Evolutionary conservation across 2,888 invertebrate species (phyloP).

Genomic region (Drosophila basisetae): DNA sequence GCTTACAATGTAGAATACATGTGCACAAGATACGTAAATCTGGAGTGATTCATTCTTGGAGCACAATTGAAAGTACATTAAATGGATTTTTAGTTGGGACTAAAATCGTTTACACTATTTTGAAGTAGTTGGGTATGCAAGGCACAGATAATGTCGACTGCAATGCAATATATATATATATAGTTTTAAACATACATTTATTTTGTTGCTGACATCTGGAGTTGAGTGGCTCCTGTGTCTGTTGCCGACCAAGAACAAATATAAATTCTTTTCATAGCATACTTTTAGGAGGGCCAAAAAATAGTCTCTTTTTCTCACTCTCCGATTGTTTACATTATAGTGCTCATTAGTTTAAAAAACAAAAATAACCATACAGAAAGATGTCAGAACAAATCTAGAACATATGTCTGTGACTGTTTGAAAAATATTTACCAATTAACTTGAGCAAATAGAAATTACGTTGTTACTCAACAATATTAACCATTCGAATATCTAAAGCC

Average conservation of each 20-base stretch:
- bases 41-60: constrained; percentile 19
- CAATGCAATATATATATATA: background rate
- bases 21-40: constrained; percentile 1
- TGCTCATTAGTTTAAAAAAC: constrained; percentile 1
- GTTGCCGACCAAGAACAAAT: background rate
- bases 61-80: background rate
- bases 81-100: background rate
- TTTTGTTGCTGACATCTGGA: background rate
- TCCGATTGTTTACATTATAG: background rate
- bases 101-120: background rate
- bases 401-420: constrained; percentile 10
- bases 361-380: constrained; percentile 12
- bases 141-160: background rate
- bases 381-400: constrained; percentile 10
- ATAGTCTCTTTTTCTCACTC: background rate
- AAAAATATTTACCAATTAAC: constrained; percentile 41
- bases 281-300: background rate
- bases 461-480: constrained; percentile 10
- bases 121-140: background rate
- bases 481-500: constrained; percentile 8
- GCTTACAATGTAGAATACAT: constrained; percentile 16
- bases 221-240: background rate
- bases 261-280: background rate
- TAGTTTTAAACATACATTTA: background rate
- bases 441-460: constrained; percentile 14